These are phyloP conservation scores for Alviniconcha marisindica DNA, from an alignment of 1,140 invertebrate genomes.

Conservation along the genomic window DNA sequence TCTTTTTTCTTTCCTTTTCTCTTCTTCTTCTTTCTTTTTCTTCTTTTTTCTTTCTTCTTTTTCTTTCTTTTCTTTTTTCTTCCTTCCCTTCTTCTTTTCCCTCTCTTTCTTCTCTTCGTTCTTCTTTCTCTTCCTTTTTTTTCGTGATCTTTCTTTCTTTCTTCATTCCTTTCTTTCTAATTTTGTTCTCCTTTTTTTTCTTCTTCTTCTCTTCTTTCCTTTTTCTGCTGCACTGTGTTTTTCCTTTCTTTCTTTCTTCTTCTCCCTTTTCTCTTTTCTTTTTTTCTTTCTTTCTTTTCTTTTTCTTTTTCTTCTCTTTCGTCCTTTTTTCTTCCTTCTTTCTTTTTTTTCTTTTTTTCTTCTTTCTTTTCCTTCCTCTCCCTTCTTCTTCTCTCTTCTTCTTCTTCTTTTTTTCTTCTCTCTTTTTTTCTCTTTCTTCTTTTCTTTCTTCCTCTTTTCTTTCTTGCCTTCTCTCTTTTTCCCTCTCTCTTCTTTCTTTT, in stretches of 20 bases:
- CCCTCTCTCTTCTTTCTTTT: not conserved
- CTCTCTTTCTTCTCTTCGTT: too few species aligned
- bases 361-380: not conserved
- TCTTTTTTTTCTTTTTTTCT: not conserved
- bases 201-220: not conserved
- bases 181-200: too few species aligned
- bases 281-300: not conserved
- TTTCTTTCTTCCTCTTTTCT: not conserved
- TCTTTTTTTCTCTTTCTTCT: not conserved
- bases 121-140: too few species aligned
- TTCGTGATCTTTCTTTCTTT: too few species aligned
- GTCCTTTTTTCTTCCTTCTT: not conserved
- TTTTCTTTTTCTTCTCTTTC: not conserved
- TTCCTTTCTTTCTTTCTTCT: not conserved
- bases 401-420: not conserved
- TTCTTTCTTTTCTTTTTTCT: too few species aligned
- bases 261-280: not conserved
- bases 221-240: not conserved
- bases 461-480: conserved; percentile 3
- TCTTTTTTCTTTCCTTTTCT: too few species aligned
- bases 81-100: too few species aligned
- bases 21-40: too few species aligned
- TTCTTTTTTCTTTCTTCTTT: too few species aligned
- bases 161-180: too few species aligned
- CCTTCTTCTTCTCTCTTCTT: not conserved